Evolutionary conservation across 2,113 vertebrate genomes (phyloP).

Genomic region (Alethe diademata): DNA sequence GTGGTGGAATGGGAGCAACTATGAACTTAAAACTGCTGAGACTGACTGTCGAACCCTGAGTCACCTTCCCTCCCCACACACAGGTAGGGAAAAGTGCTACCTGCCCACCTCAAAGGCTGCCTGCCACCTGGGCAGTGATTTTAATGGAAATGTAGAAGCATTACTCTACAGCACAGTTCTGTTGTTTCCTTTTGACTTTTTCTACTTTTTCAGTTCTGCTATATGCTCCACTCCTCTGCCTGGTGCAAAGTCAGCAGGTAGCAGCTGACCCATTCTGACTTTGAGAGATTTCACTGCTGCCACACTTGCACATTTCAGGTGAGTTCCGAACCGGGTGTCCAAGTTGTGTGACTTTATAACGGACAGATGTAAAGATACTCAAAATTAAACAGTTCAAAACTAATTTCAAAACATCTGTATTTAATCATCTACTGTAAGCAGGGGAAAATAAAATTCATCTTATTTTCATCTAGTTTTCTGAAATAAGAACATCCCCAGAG

Average conservation of each 20-base stretch:
- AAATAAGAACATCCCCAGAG: not conserved
- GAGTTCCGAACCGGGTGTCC: not conserved
- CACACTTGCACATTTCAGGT: not conserved
- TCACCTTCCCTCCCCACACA: not conserved
- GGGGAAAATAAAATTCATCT: not conserved
- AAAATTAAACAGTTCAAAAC: not conserved
- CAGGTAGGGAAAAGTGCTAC: not conserved
- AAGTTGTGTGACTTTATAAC: not conserved
- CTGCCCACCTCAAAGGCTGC: not conserved
- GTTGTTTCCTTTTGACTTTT: not conserved
- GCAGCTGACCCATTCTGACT: not conserved
- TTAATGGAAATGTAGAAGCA: not conserved
- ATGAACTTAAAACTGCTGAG: not conserved
- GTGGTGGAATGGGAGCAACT: not conserved
- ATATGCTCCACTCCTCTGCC: not conserved
- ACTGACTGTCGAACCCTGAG: not conserved
- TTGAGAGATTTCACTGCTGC: not conserved
- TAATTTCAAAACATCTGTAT: not conserved
- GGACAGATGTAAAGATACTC: not conserved
- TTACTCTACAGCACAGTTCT: not conserved
- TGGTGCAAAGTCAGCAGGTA: not conserved
- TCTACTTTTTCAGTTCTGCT: not conserved
- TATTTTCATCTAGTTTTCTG: not conserved
- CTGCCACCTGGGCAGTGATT: not conserved
- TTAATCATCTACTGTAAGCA: not conserved